Percentiles rank a stretch among this genome's conserved stretches.
These are phyloP conservation scores for Pomatostomus ruficeps DNA, from an alignment of 2,113 vertebrate species.

Conservation along the genomic window DNA sequence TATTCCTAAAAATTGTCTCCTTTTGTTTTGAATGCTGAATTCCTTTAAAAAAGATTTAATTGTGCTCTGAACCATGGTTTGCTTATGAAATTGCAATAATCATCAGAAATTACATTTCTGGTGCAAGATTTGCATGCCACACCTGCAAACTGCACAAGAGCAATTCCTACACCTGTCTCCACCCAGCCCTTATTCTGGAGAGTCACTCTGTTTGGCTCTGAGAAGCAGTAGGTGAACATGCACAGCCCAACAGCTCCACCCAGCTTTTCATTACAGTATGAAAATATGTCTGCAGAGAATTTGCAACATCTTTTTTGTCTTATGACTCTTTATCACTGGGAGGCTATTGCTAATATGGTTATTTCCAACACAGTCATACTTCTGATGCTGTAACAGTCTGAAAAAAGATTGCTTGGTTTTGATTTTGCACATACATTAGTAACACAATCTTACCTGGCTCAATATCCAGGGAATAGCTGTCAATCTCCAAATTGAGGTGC, in stretches of 20 bases:
- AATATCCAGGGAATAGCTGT: conserved; percentile 83
- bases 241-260: background rate
- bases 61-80: background rate
- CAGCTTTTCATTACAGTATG: background rate
- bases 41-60: background rate
- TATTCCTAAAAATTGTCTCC: background rate
- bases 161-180: background rate
- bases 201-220: background rate
- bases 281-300: background rate
- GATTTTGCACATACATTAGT: background rate
- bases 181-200: background rate
- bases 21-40: background rate
- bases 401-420: background rate
- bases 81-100: background rate
- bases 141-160: background rate
- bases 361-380: background rate
- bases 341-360: background rate
- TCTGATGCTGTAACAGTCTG: background rate
- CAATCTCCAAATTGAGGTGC: conserved; percentile 82
- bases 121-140: background rate
- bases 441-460: conserved; percentile 79
- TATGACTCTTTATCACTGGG: background rate
- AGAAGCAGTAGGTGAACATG: background rate
- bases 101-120: background rate
- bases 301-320: background rate